These are phyloP conservation scores for Oncorhynchus keta DNA, from an alignment of 2,113 vertebrate genomes.

Conservation along the genomic window DNA sequence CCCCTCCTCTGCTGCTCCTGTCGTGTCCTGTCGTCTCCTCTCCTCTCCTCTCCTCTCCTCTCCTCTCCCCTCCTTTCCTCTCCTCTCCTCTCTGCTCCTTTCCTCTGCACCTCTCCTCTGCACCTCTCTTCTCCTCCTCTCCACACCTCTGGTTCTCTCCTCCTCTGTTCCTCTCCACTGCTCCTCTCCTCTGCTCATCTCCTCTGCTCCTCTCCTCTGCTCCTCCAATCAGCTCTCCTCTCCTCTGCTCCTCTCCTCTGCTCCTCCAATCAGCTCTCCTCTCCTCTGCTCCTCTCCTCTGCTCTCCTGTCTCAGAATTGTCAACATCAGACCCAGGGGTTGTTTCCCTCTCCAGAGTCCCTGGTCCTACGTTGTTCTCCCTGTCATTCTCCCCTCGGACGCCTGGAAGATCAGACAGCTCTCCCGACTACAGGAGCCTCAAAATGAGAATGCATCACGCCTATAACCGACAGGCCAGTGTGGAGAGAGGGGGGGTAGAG, in stretches of 20 bases:
- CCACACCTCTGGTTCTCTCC: too few species aligned
- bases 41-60: too few species aligned
- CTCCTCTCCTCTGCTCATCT: too few species aligned
- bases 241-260: neutral
- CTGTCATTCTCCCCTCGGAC: constrained; percentile 20
- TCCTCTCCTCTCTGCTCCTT: too few species aligned
- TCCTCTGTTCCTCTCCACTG: too few species aligned
- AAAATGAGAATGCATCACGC: constrained; percentile 57
- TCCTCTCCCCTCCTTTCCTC: too few species aligned
- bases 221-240: neutral
- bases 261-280: neutral
- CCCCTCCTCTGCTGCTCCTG: too few species aligned
- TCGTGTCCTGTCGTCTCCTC: too few species aligned
- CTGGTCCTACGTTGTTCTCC: constrained; percentile 34
- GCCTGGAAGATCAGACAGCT: constrained; percentile 44
- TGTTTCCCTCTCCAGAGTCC: constrained; percentile 27
- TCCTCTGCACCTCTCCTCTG: too few species aligned
- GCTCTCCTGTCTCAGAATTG: constrained; percentile 32
- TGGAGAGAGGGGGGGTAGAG: constrained; percentile 18
- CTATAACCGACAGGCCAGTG: constrained; percentile 45
- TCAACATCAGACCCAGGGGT: constrained; percentile 45
- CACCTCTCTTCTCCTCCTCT: too few species aligned
- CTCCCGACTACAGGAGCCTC: constrained; percentile 33
- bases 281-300: constrained; percentile 15
- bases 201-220: too few species aligned